Percentiles rank a stretch among this genome's conserved stretches.
Conservation (phyloP, 2,113 vertebrate species). For the Microcebus lehilahytsara region DNA sequence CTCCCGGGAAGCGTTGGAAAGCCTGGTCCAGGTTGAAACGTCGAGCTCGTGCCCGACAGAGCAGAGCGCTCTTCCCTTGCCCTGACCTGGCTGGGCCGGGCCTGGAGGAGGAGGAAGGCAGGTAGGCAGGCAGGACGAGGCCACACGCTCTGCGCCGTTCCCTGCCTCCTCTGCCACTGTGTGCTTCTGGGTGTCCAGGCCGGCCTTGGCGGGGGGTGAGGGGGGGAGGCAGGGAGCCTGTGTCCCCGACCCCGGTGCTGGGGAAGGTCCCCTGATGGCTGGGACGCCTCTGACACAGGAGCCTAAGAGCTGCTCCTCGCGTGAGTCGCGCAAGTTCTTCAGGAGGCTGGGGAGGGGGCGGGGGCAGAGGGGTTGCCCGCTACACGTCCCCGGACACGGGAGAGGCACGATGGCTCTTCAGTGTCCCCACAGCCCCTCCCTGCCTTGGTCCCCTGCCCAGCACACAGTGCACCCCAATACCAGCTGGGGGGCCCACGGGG, state of each 20-base stretch:
- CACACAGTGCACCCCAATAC: no score
- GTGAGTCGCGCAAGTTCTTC: no score
- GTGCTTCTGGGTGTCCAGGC: neutral
- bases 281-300: neutral
- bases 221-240: no score
- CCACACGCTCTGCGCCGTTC: no score
- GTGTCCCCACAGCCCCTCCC: no score
- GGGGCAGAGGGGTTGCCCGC: neutral
- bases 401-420: neutral
- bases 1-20: neutral
- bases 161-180: neutral
- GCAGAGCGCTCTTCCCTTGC: neutral
- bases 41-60: neutral
- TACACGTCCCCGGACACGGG: accelerated
- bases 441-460: neutral
- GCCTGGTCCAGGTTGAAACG: neutral
- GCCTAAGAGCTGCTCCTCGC: neutral
- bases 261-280: neutral
- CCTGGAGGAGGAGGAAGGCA: no score
- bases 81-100: no score
- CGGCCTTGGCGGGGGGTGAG: neutral
- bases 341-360: no score
- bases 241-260: neutral
- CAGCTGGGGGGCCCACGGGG: no score
- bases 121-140: neutral